A percentile compares a stretch with the other conserved stretches of the same genome.
These are phyloP conservation scores for Tetramorium parvispinum DNA, from an alignment of 1,140 invertebrate genomes.

Conservation along the genomic window DNA sequence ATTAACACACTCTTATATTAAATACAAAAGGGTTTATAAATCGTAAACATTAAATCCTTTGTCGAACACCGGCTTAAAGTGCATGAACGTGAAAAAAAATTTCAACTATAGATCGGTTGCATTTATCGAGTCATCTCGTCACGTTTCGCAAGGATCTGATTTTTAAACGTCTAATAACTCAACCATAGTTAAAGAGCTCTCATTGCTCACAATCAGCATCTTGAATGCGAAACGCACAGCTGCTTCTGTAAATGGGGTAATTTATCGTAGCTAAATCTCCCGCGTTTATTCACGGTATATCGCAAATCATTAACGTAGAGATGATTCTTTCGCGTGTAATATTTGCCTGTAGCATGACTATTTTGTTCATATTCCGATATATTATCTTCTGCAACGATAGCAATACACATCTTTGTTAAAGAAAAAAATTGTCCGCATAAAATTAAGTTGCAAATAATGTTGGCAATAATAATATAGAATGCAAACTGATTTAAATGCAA, in stretches of 20 bases:
- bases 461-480: not conserved
- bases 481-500: not conserved
- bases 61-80: constrained; percentile 43
- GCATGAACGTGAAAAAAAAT: constrained; percentile 29
- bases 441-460: constrained; percentile 18
- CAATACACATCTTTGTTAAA: not conserved
- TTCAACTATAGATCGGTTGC: constrained; percentile 40
- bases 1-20: not conserved
- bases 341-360: not conserved
- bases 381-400: not conserved
- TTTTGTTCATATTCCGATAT: not conserved
- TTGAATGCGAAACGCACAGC: constrained; percentile 58
- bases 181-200: constrained; percentile 28
- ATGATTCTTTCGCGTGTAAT: not conserved
- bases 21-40: not conserved
- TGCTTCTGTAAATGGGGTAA: constrained; percentile 49
- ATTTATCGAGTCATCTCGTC: constrained; percentile 46
- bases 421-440: not conserved
- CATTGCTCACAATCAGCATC: constrained; percentile 49
- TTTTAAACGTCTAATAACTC: constrained; percentile 60
- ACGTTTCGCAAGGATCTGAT: constrained; percentile 75
- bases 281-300: constrained; percentile 8
- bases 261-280: constrained; percentile 58
- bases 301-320: not conserved
- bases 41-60: constrained; percentile 36